phyloP scores from a whole-genome alignment of 2,113 vertebrate species.

The Turnix velox region DNA sequence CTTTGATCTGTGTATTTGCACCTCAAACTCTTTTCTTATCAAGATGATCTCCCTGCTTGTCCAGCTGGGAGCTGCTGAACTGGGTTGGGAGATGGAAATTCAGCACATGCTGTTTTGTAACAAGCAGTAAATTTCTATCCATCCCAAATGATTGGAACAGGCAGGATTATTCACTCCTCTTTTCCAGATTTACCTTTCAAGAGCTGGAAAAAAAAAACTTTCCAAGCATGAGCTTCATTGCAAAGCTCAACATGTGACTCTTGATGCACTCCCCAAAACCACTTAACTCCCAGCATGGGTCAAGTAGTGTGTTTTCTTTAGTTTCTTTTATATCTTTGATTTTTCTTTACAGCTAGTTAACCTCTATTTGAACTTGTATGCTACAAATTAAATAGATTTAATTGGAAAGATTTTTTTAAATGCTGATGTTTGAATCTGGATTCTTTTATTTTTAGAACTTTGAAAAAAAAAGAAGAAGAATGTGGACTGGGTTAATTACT shows the following conservation, averaged over 20 bases:
- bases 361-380: neutral
- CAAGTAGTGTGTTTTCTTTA: neutral
- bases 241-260: neutral
- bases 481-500: neutral
- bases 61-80: neutral
- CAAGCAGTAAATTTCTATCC: neutral
- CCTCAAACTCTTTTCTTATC: neutral
- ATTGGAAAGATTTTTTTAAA: neutral
- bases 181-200: conserved; percentile 4
- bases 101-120: neutral
- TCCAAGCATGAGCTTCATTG: neutral
- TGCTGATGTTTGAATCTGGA: neutral
- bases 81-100: neutral
- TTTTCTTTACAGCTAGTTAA: neutral
- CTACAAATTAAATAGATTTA: neutral
- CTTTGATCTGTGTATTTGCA: neutral
- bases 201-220: neutral
- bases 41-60: neutral
- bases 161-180: neutral
- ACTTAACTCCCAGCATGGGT: neutral
- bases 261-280: neutral
- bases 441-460: neutral
- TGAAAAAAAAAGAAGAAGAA: neutral
- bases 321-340: neutral
- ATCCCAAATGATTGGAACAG: neutral